Evolutionary conservation across 2,888 invertebrate genomes (phyloP).

Genomic region (Chloromyia formosa): DNA sequence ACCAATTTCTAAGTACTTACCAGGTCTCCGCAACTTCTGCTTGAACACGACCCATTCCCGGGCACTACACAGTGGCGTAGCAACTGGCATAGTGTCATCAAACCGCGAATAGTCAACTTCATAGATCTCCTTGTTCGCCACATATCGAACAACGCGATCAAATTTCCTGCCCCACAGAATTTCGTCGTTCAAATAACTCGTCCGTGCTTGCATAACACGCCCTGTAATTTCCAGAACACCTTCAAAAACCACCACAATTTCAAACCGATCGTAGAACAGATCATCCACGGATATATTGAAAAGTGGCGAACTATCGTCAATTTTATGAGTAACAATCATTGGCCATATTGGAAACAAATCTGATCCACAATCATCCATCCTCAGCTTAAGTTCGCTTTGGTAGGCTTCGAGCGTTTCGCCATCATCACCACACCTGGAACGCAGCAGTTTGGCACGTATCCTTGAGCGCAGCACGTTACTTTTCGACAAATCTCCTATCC

Average conservation of each 20-base stretch:
- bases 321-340: conserved; percentile 88
- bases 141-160: conserved; percentile 78
- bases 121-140: conserved; percentile 74
- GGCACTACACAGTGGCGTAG: conserved; percentile 87
- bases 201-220: conserved; percentile 81
- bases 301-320: conserved; percentile 86
- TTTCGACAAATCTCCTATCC: conserved; percentile 94
- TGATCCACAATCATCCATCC: conserved; percentile 84
- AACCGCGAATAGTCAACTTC: conserved; percentile 90
- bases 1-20: conserved; percentile 55
- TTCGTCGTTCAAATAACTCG: conserved; percentile 79
- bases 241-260: conserved; percentile 88
- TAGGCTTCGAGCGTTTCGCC: conserved; percentile 82
- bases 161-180: conserved; percentile 90
- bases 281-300: conserved; percentile 90
- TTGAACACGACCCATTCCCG: conserved; percentile 66
- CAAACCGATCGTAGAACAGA: conserved; percentile 81
- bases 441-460: conserved; percentile 84
- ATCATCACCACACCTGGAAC: conserved; percentile 81
- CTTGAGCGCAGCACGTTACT: conserved; percentile 95
- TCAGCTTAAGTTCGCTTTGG: conserved; percentile 79
- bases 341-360: conserved; percentile 97
- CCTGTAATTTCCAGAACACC: conserved; percentile 91
- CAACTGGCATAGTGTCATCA: conserved; percentile 82
- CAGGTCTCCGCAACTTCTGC: conserved; percentile 56